phyloP scores from a whole-genome alignment of 2,797 vertebrate genomes.

The Passerculus sandwichensis region DNA sequence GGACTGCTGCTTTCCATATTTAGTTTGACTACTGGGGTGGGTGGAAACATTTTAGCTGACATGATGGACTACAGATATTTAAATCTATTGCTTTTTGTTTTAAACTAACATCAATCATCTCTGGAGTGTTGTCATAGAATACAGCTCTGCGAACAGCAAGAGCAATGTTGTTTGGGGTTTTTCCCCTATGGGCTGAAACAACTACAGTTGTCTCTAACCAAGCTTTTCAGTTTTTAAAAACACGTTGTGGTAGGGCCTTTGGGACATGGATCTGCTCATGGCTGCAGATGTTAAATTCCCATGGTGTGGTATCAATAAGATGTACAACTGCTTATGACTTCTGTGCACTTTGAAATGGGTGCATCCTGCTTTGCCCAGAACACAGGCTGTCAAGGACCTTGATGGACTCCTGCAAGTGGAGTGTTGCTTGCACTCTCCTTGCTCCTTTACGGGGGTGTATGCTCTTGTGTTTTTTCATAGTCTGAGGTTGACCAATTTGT shows the following conservation, averaged over 20 bases:
- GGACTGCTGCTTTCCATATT: not conserved
- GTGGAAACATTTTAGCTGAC: not conserved
- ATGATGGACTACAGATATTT: not conserved
- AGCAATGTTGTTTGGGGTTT: not conserved
- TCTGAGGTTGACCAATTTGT: not conserved
- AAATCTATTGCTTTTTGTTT: not conserved
- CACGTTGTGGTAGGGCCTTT: not conserved
- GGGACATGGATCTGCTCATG: not conserved
- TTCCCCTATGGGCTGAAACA: fast-evolving
- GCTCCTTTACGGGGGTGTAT: not conserved
- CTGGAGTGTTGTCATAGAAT: not conserved
- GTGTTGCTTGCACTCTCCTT: not conserved
- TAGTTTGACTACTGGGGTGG: not conserved
- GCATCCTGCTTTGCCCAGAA: not conserved
- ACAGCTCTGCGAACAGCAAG: not conserved
- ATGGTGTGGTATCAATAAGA: not conserved
- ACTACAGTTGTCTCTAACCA: not conserved
- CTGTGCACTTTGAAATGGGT: not conserved
- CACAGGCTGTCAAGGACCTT: not conserved
- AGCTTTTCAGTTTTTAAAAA: not conserved
- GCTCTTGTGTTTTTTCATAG: not conserved
- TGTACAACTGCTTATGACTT: not conserved
- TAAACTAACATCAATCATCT: not conserved
- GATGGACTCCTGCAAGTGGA: not conserved
- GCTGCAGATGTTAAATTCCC: not conserved